Evolutionary conservation across 2,113 vertebrate species (phyloP).

Genomic region (Polypterus bichir): DNA sequence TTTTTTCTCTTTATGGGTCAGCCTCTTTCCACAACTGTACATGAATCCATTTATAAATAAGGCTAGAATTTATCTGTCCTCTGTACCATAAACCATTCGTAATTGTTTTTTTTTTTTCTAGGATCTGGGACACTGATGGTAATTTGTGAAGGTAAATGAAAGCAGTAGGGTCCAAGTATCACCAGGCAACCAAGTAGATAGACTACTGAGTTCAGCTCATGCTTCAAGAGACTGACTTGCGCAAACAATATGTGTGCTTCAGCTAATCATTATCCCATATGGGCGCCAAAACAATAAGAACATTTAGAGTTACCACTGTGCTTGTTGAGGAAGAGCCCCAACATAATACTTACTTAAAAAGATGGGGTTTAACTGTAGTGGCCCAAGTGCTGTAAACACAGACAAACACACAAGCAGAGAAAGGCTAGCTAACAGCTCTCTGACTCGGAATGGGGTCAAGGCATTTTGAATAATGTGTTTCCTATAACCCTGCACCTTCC

Average conservation of each 20-base stretch:
- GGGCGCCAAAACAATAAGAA: slow-evolving; percentile 6
- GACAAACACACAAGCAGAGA: slow-evolving; percentile 3
- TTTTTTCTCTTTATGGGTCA: no score
- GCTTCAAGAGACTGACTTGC: slow-evolving; percentile 20
- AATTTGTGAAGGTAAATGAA: slow-evolving; percentile 22
- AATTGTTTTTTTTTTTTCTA: slow-evolving; percentile 24
- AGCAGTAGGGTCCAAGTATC: slow-evolving; percentile 11
- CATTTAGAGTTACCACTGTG: background rate
- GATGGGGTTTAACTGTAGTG: no score
- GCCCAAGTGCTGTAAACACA: slow-evolving; percentile 1
- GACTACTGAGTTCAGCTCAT: slow-evolving; percentile 7
- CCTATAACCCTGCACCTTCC: slow-evolving; percentile 44
- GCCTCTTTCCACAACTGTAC: background rate
- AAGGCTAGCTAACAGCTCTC: slow-evolving; percentile 3
- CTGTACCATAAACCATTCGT: slow-evolving; percentile 13
- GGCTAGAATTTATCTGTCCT: slow-evolving; percentile 14
- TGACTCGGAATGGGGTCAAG: slow-evolving; percentile 52
- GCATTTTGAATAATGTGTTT: slow-evolving; percentile 46
- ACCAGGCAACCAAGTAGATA: slow-evolving; percentile 28
- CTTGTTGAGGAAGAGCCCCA: background rate
- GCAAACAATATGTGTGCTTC: slow-evolving; percentile 13
- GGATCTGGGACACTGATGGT: slow-evolving; percentile 19
- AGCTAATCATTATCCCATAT: slow-evolving; percentile 18
- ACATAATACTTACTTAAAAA: no score
- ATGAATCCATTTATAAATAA: slow-evolving; percentile 16